Conservation (phyloP, 2,888 invertebrate species). For the Apotomis turbidana region DNA sequence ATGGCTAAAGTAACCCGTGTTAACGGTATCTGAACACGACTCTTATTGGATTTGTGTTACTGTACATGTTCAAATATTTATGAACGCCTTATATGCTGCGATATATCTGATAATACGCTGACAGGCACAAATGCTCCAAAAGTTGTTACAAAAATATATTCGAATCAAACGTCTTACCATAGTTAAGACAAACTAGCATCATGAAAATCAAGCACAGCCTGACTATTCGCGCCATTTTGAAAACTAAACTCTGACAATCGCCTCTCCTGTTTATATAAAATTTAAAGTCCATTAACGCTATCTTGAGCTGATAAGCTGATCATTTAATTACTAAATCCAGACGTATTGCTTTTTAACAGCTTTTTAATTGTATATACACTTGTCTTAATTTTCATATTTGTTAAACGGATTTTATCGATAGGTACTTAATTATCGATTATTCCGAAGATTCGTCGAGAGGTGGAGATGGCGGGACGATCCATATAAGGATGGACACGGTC, state of each 20-base stretch:
- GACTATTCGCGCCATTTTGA: slow-evolving; percentile 32
- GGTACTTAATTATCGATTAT: background rate
- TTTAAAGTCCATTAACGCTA: slow-evolving; percentile 21
- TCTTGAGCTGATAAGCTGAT: background rate
- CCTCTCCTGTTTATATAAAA: slow-evolving; percentile 13
- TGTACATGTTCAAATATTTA: too few relatives aligned
- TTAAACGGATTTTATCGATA: background rate
- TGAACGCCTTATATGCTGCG: too few relatives aligned
- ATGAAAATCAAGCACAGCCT: slow-evolving; percentile 28
- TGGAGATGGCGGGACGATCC: too few relatives aligned
- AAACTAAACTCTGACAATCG: background rate
- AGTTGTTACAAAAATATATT: background rate
- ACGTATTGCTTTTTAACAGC: slow-evolving; percentile 31
- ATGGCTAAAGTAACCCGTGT: too few relatives aligned
- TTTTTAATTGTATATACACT: slow-evolving; percentile 19
- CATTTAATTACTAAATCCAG: background rate
- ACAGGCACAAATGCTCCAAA: too few relatives aligned
- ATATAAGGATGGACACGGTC: too few relatives aligned
- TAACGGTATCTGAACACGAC: too few relatives aligned
- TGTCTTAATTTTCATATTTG: background rate
- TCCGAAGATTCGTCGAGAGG: too few relatives aligned
- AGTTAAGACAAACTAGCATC: slow-evolving; percentile 22
- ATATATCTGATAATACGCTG: too few relatives aligned
- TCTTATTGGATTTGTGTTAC: too few relatives aligned
- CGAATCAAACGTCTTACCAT: slow-evolving; percentile 3